phyloP scores from a whole-genome alignment of 1,140 invertebrate genomes.

The Drosophila seguyi region DNA sequence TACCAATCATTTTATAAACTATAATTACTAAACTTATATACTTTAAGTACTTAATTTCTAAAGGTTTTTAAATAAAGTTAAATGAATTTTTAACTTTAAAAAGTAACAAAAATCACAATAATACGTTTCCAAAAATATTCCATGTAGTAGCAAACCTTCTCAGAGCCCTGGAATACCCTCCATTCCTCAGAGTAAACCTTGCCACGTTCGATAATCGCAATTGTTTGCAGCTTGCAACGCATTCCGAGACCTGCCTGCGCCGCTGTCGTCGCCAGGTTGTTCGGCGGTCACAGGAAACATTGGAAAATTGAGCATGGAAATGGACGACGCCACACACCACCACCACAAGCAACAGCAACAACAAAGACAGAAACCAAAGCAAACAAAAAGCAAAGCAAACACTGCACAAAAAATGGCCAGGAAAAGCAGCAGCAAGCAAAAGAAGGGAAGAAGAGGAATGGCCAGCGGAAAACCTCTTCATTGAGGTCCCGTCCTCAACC shows the following conservation, averaged over 20 bases:
- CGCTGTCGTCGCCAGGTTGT: constrained; percentile 61
- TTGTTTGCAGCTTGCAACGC: constrained; percentile 82
- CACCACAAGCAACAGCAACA: constrained; percentile 21
- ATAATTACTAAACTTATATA: not conserved
- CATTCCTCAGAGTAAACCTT: constrained; percentile 7
- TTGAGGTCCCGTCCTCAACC: constrained; percentile 53
- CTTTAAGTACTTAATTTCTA: not conserved
- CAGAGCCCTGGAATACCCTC: not conserved
- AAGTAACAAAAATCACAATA: fast-evolving
- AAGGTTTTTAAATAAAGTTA: not conserved
- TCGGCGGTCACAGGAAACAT: constrained; percentile 78
- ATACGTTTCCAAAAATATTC: not conserved
- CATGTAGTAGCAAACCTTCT: not conserved
- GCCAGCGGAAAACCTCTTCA: constrained; percentile 80
- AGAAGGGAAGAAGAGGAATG: constrained; percentile 62
- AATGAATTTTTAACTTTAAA: not conserved
- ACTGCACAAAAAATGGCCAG: constrained; percentile 5
- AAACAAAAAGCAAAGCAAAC: constrained; percentile 16
- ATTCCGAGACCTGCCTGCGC: constrained; percentile 56
- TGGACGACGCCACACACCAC: constrained; percentile 58
- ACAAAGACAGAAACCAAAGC: constrained; percentile 2
- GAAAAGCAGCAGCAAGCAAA: constrained; percentile 9
- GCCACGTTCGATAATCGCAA: constrained; percentile 79
- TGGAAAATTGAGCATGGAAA: constrained; percentile 83
- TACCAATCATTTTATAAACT: not conserved